Percentiles rank a stretch among this genome's conserved stretches.
phyloP scores from a whole-genome alignment of 2,113 vertebrate species.

The Dryoscopus gambensis region DNA sequence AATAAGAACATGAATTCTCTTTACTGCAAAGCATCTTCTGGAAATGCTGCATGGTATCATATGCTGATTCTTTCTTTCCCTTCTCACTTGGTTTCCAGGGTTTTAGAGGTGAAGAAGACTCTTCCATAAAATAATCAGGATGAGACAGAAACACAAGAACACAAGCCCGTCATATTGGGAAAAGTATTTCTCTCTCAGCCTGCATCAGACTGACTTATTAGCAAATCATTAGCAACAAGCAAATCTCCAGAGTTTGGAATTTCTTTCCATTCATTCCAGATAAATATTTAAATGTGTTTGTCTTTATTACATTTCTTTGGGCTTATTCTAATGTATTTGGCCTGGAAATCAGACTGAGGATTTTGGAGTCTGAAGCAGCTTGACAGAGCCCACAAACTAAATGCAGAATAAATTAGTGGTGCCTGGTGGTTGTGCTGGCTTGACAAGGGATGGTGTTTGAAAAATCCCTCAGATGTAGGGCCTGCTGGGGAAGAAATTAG shows the following conservation, averaged over 20 bases:
- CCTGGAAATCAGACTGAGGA: background rate
- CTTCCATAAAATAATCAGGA: background rate
- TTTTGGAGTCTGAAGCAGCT: background rate
- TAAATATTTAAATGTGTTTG: slow-evolving; percentile 34
- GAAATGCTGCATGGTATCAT: background rate
- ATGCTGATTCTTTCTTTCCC: background rate
- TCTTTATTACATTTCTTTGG: background rate
- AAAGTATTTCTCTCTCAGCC: background rate
- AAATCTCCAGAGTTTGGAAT: background rate
- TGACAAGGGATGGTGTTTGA: background rate
- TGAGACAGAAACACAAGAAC: background rate
- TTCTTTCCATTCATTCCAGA: background rate
- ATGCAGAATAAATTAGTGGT: background rate
- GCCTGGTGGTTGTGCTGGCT: background rate
- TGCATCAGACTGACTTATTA: background rate
- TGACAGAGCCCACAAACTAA: background rate
- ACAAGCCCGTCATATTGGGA: background rate
- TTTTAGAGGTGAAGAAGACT: background rate
- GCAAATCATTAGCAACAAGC: background rate
- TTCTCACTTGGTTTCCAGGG: background rate
- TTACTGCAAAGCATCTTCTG: background rate
- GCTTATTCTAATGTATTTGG: background rate
- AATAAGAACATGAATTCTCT: background rate
- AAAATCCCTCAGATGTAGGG: background rate
- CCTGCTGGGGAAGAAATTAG: background rate